Base-by-base conservation (phyloP, 1,140 invertebrate species). In the Diorhabda sublineata region DNA sequence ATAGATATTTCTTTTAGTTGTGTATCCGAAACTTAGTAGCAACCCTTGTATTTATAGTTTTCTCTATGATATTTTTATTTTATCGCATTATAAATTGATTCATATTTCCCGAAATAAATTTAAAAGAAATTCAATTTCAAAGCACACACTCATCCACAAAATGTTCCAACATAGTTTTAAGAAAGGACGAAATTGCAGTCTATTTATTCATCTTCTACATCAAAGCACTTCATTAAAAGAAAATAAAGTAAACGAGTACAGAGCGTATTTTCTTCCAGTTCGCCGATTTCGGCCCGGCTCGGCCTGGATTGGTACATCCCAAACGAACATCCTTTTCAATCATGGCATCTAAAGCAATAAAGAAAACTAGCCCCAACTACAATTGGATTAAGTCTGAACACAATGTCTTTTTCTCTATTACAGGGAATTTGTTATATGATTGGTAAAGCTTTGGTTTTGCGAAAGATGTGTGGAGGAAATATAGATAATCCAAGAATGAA, bases 321-420 rank as follows among this genome's bases (percentile, higher is more conserved):
- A 60, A 60, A 60, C 58, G 58, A 60, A 60, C 58, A 26, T 60
- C 58, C 58, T 60, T 60, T 60, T 42, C 58, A 60, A 60, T 60
- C 58, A 60, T 60, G 11, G 58, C 11, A 60, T 7, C 42, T 60
- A 42, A 60, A 6, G 42, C 58, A 60, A 60, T 62, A 62, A 62
- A 62, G 61, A 62, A 44, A 62, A 62, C 61, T 62, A 62, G 61
- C 61, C 44, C 6, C 42, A 62, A 62, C 61, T 62, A 62, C 43
- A 62, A 62, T 62, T 62, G 61, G 61, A 62, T 62, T 62, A 62
- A 47, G 42, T 62, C 61, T 44, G 61, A 62, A 62, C 61, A 62
- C 61, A 62, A 62, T 62, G 44, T 62, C 42, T 47, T 62, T 62
- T 47, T 44, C 61, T 62, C 61, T 62, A 62, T 62, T 62, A 62